phyloP scores from a whole-genome alignment of 2,888 invertebrate species.

The Ormyrus pomaceus region DNA sequence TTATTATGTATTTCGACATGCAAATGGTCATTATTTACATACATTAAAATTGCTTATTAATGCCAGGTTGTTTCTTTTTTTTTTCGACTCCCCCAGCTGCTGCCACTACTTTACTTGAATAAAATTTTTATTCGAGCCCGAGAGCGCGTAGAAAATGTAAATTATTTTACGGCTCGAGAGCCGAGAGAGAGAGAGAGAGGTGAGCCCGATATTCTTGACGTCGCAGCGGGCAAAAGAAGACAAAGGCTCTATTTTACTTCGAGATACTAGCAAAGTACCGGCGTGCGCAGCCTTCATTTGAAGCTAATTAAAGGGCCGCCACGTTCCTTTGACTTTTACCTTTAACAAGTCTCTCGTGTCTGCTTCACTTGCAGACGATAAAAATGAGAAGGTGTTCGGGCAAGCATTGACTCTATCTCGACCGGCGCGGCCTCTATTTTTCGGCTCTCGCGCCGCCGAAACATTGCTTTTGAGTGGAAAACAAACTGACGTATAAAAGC shows the following conservation, averaged over 20 bases:
- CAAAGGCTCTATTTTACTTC: conserved; percentile 43
- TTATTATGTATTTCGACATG: conserved; percentile 47
- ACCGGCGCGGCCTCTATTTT: conserved; percentile 1
- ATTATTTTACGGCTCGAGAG: conserved; percentile 30
- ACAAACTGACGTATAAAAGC: background rate
- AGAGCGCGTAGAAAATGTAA: background rate
- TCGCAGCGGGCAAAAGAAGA: background rate
- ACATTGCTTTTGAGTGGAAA: conserved; percentile 10
- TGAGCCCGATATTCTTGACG: conserved; percentile 25
- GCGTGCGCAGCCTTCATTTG: conserved; percentile 34
- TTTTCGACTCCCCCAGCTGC: background rate
- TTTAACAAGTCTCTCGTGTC: conserved; percentile 53
- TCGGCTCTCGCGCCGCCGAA: background rate
- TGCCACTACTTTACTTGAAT: conserved; percentile 15
- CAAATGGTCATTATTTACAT: conserved; percentile 48
- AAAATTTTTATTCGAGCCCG: conserved; percentile 21
- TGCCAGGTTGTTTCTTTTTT: conserved; percentile 11
- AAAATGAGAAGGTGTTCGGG: conserved; percentile 33
- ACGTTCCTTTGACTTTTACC: conserved; percentile 38
- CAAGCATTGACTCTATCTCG: conserved; percentile 19
- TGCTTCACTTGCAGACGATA: conserved; percentile 15
- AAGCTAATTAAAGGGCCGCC: conserved; percentile 53
- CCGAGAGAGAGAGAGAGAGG: background rate
- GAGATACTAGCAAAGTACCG: background rate
- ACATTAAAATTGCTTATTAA: conserved; percentile 49